A percentile compares a stretch with the other conserved stretches of the same genome.
These are phyloP conservation scores for Adela reaumurella DNA, from an alignment of 2,888 invertebrate genomes.

Conservation along the genomic window DNA sequence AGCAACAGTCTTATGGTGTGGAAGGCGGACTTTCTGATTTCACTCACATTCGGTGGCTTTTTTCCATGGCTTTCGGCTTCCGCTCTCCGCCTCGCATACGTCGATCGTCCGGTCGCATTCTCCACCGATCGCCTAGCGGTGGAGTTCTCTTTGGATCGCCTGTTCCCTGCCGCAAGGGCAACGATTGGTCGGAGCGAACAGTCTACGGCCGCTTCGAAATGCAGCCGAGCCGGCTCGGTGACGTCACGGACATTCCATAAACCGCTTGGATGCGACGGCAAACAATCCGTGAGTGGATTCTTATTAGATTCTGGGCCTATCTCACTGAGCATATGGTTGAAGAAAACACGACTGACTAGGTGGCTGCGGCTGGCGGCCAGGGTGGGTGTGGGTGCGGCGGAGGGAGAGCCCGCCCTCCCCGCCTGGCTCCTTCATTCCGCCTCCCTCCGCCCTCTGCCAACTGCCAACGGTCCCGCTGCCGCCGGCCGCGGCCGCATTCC, in stretches of 20 bases:
- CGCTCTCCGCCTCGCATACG: neutral
- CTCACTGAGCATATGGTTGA: neutral
- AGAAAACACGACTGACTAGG: neutral
- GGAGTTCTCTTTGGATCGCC: no score
- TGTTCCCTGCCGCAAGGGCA: neutral
- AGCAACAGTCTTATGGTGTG: no score
- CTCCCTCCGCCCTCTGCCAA: neutral
- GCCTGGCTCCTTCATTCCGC: neutral
- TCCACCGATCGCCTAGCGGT: no score
- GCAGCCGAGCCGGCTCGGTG: neutral
- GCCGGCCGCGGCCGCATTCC: slow-evolving; percentile 33
- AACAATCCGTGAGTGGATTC: slow-evolving; percentile 22
- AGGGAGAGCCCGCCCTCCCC: neutral
- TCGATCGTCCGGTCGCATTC: neutral
- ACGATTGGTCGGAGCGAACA: neutral
- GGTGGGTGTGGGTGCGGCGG: neutral
- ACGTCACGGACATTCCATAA: neutral
- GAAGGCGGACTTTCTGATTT: no score
- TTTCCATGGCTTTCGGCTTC: neutral
- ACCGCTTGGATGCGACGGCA: neutral
- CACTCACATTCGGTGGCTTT: no score
- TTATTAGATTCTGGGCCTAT: slow-evolving; percentile 25
- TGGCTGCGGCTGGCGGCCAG: neutral
- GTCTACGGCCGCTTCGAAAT: neutral
- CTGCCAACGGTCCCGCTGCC: neutral